Evolutionary conservation across 1,140 invertebrate genomes (phyloP), one percentile per base, ranked within the genome.

Genomic region (Ostrea denselamellosa): DNA sequence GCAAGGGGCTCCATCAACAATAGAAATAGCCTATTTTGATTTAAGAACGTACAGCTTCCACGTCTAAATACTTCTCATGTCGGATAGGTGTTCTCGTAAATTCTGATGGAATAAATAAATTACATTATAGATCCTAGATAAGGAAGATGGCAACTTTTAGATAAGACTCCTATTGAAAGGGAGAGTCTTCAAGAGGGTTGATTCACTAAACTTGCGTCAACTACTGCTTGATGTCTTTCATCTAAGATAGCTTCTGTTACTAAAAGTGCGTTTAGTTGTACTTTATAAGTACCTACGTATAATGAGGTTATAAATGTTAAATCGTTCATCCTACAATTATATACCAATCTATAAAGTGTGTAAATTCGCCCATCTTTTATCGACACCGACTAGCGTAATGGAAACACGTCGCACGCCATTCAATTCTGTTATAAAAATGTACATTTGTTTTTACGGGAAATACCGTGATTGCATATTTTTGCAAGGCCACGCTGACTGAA

Each of bases 51-150:
- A 10, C 2, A 12, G 8, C 22, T 28, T 25, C 17, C 25, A 28
- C 28, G 8, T 8, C 8, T 77, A 34, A 34, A 17, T 77, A 14
- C 25, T 10, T 34, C 34, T 28, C 8, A 77, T 77, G 68, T 28
- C 12, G 14, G 68, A 77, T 77, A 28, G 10, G 28, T 22, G 14
- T n/a, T 77, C 68, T 77, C 68, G 25, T 77, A 77, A 77, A 34
- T 28, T 34, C 25, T 77, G 25, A 77, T 14, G 28, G 68, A 77
- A 77, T 77, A 77, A 44, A 34, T 77, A 77, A 77, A 77, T 77
- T 77, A 77, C 68, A 34, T 34, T 77, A 77, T 77, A 34, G 34
- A 44, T 4, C 28, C 12, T 77, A 25, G 22, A 77, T 77, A 77
- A 34, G 22, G 0, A 25, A 77, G 12, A 77, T 77, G 68, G 68